Evolutionary conservation across 2,797 vertebrate genomes (phyloP).

Genomic region (Sebastes kiyomatsui): DNA sequence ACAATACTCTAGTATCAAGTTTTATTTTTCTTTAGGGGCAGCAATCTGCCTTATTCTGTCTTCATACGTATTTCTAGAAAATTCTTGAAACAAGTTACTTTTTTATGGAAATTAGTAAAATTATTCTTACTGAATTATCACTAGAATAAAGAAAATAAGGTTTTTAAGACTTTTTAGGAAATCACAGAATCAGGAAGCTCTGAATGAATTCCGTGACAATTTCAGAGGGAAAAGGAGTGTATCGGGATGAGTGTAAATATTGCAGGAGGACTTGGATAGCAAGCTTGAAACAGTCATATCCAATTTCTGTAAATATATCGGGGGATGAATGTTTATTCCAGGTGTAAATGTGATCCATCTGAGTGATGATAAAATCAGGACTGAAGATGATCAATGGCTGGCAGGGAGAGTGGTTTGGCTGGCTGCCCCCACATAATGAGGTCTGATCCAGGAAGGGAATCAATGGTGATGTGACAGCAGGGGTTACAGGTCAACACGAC

Average conservation of each 20-base stretch:
- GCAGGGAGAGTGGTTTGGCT: neutral
- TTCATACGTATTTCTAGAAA: neutral
- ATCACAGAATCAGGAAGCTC: neutral
- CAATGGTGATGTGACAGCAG: constrained; percentile 75
- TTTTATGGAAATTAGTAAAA: neutral
- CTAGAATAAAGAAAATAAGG: neutral
- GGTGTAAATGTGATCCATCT: neutral
- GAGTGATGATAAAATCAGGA: neutral
- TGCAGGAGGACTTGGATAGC: neutral
- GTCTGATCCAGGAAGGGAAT: constrained; percentile 80
- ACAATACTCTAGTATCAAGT: neutral
- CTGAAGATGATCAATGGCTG: neutral
- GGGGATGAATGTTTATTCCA: neutral
- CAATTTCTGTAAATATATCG: neutral
- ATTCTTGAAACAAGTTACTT: no score
- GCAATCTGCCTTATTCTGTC: neutral
- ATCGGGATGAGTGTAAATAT: neutral
- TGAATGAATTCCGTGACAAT: neutral
- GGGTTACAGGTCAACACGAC: constrained; percentile 73
- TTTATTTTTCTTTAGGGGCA: neutral
- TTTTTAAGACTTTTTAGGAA: neutral
- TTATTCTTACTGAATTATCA: no score
- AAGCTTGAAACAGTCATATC: neutral
- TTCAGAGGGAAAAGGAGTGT: no score
- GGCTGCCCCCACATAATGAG: constrained; percentile 63